These are phyloP conservation scores for Diuraphis noxia DNA, from an alignment of 1,140 invertebrate species.

Conservation along the genomic window DNA sequence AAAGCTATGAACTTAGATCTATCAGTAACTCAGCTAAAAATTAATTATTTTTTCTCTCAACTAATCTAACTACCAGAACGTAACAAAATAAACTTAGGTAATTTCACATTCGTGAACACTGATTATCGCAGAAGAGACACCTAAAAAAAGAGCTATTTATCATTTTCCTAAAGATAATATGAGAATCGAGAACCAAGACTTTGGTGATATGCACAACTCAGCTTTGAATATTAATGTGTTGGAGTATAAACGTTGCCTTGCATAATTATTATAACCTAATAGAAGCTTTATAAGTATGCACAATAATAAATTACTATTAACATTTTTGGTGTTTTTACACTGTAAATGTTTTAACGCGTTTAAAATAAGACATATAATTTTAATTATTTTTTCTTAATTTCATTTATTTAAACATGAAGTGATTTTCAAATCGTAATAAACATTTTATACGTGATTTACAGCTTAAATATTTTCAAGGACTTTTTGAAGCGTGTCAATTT, in stretches of 20 bases:
- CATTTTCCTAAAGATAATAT: neutral
- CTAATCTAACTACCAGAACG: neutral
- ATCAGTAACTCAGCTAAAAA: neutral
- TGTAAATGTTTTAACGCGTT: neutral
- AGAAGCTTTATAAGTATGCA: neutral
- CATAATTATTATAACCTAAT: conserved; percentile 34
- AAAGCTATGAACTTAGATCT: neutral
- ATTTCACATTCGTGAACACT: neutral
- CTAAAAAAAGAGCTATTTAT: neutral
- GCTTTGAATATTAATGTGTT: conserved; percentile 40
- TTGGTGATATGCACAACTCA: neutral
- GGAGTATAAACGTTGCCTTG: conserved; percentile 31
- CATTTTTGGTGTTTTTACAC: neutral
- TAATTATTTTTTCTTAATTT: conserved; percentile 27
- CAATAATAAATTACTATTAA: conserved; percentile 11
- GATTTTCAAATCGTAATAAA: neutral
- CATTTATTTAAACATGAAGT: neutral
- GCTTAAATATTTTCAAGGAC: neutral
- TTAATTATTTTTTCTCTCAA: neutral
- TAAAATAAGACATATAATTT: neutral
- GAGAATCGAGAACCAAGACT: neutral
- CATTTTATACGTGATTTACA: conserved; percentile 1
- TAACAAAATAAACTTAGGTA: neutral
- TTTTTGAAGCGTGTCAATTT: neutral
- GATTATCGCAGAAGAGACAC: neutral